These are phyloP conservation scores for Latrodectus geometricus DNA, from an alignment of 1,140 invertebrate genomes.

Conservation along the genomic window DNA sequence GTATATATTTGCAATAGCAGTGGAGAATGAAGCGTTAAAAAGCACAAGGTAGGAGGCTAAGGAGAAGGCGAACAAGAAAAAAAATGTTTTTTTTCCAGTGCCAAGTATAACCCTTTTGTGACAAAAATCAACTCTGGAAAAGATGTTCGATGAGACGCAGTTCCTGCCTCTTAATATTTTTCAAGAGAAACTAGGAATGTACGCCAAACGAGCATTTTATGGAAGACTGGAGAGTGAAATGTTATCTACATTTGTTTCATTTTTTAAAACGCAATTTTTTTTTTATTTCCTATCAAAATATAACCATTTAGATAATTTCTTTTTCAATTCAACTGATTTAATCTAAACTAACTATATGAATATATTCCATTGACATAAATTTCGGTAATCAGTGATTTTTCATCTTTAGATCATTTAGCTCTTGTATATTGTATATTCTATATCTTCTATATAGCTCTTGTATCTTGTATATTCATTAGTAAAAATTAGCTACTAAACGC, in stretches of 20 bases:
- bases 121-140: conserved; percentile 11
- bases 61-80: background rate
- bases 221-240: background rate
- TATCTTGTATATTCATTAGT: no score
- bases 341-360: no score
- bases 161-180: conserved; percentile 25
- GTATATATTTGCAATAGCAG: background rate
- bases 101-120: conserved; percentile 11
- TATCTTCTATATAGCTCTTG: no score
- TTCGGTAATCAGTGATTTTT: no score
- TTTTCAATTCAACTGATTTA: no score
- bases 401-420: no score
- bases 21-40: background rate
- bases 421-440: no score
- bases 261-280: background rate
- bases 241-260: background rate
- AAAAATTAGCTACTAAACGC: no score
- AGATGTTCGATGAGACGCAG: conserved; percentile 44
- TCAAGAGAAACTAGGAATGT: background rate
- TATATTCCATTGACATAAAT: no score
- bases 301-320: no score
- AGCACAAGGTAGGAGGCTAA: background rate
- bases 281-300: background rate
- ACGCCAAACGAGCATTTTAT: background rate
- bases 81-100: background rate